Base-by-base conservation (phyloP, 2,888 invertebrate genomes). In the Andrena camellia region DNA sequence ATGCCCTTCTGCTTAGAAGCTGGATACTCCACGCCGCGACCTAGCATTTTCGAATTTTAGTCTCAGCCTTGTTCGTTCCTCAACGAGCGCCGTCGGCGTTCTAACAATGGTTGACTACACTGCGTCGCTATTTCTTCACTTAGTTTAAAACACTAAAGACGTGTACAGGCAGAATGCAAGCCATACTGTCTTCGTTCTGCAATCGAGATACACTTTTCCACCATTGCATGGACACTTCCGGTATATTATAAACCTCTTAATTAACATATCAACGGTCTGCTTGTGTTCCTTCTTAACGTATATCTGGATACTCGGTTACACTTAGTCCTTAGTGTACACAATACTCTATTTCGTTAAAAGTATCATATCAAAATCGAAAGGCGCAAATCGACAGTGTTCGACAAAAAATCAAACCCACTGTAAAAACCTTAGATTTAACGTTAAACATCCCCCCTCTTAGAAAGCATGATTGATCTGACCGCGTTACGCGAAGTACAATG, bases 291-390 rank as follows among this genome's bases (percentile, higher is more conserved):
- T 54, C 17, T 67, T 64, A 59, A 81, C 73, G 26, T 57, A 67
- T 71, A 67, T 71, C 67, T 69, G 35, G 57, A 50, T 76, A 77
- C 31, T 81, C 60, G 69, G 71, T 73, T 76, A 81, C 60, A 57
- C 57, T 77, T 80, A 73, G 35, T 70, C 67, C 67, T 77, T 72
- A 82, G n/a, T n/a, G n/a, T n/a, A n/a, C n/a, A 23, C 33, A 17
- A 57, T 83, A 76, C 48, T 75, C 78, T 23, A 62, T 78, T 50
- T 83, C 74, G 31, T 80, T 77, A 85, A 85, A 83, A 85, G 85
- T 80, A 85, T 57, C 70, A 79, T 83, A 85, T 83, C 80, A 85
- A 85, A 83, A 81, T 83, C 67, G 80, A 83, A 85, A 83, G 80
- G 84, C 83, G 77, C 74, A 83, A 78, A 77, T 86, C 78, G 81